Conservation (phyloP, 2,797 vertebrate genomes). For the Aeoliscus strigatus region DNA sequence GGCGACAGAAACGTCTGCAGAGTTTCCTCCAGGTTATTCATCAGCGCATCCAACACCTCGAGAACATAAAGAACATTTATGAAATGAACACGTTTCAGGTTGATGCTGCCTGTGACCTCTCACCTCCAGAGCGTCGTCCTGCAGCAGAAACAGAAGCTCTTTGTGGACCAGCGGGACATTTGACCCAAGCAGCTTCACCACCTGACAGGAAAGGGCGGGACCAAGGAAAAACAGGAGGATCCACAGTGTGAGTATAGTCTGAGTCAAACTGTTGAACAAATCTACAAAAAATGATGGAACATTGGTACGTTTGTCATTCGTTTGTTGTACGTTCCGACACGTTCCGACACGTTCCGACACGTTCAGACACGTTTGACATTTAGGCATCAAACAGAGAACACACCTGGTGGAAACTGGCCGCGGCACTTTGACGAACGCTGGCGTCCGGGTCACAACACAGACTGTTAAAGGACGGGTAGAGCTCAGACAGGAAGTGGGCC, state of each 20-base stretch:
- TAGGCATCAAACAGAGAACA: too few species aligned
- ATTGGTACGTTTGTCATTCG: too few species aligned
- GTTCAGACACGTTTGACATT: too few species aligned
- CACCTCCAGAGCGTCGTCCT: conserved; percentile 93
- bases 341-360: too few species aligned
- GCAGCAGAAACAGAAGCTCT: conserved; percentile 85
- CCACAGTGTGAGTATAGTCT: too few species aligned
- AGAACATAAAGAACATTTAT: too few species aligned
- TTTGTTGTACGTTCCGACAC: too few species aligned
- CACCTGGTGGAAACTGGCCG: conserved; percentile 91
- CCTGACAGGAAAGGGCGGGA: conserved; percentile 65
- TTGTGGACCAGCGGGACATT: conserved; percentile 87
- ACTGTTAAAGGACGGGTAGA: conserved; percentile 87
- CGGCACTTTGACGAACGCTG: conserved; percentile 84
- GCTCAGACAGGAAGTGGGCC: conserved; percentile 86
- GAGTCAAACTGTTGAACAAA: too few species aligned
- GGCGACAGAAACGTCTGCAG: conserved; percentile 82
- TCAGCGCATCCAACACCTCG: conserved; percentile 88
- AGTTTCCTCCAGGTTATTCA: conserved; percentile 88
- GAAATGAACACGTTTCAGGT: too few species aligned
- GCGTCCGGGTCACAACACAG: conserved; percentile 91
- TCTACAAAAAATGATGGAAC: too few species aligned
- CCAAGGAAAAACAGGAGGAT: conserved; percentile 6
- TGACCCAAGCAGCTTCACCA: conserved; percentile 87
- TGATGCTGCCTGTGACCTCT: conserved; percentile 19